Evolutionary conservation across 2,113 vertebrate genomes (phyloP).

Genomic region (Oxygymnocypris stewartii): DNA sequence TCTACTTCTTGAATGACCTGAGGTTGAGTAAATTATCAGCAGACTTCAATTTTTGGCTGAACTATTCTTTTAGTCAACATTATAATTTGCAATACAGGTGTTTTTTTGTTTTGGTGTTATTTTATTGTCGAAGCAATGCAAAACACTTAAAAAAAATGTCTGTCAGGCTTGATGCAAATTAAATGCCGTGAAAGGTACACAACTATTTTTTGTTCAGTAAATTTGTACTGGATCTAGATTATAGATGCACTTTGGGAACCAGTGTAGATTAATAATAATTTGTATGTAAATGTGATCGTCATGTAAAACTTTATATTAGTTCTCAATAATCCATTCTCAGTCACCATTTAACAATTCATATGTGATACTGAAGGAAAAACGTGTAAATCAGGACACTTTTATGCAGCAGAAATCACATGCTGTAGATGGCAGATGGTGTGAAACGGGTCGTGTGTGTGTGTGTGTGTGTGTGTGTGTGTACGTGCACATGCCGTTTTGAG

Average conservation of each 20-base stretch:
- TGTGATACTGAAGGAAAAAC: not conserved
- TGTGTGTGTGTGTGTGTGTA: not conserved
- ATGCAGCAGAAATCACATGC: not conserved
- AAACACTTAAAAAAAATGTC: not conserved
- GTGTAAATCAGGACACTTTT: not conserved
- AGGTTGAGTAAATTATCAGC: not conserved
- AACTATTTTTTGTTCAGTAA: not conserved
- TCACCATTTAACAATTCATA: not conserved
- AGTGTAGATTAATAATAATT: not conserved
- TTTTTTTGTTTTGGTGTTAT: too few species aligned
- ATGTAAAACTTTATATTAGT: not conserved
- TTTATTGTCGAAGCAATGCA: not conserved
- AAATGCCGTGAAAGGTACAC: not conserved
- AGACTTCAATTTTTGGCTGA: not conserved
- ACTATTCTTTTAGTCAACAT: not conserved
- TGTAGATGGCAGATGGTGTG: slow-evolving; percentile 23
- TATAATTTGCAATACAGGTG: not conserved
- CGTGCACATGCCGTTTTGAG: not conserved
- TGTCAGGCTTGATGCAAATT: not conserved
- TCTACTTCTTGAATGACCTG: not conserved
- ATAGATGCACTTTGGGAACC: not conserved
- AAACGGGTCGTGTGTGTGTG: not conserved
- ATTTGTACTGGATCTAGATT: not conserved
- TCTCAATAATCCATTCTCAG: not conserved
- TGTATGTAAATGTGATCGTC: not conserved